phyloP scores from a whole-genome alignment of 2,113 vertebrate species.

The Perca flavescens region DNA sequence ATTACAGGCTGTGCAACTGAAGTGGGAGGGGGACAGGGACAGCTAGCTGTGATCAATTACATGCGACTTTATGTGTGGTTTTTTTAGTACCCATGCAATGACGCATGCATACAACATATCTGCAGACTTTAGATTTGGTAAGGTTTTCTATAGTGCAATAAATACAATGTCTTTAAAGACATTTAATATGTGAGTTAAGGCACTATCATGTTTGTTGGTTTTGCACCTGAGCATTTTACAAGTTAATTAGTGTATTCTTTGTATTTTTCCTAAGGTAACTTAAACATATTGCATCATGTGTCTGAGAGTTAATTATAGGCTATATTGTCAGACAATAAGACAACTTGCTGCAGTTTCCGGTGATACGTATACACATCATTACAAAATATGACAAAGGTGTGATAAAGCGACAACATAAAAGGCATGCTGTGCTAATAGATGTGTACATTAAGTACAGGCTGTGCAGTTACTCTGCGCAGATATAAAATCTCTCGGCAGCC shows the following conservation, averaged over 20 bases:
- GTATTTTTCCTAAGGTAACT: background rate
- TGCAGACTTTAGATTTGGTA: background rate
- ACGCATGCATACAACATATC: background rate
- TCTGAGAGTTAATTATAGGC: background rate
- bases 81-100: background rate
- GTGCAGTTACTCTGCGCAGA: background rate
- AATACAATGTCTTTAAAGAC: background rate
- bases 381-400: background rate
- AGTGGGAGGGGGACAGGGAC: background rate
- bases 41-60: background rate
- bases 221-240: background rate
- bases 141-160: background rate
- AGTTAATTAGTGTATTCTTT: background rate
- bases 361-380: background rate
- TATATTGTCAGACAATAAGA: background rate
- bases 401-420: background rate
- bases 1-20: slow-evolving; percentile 2
- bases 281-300: background rate
- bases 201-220: background rate
- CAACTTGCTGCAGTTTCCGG: background rate
- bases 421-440: background rate
- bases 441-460: slow-evolving; percentile 11
- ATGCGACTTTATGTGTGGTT: background rate
- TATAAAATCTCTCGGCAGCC: background rate
- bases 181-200: background rate